Evolutionary conservation across 1,140 invertebrate genomes (phyloP), one percentile per base, ranked within the genome.

Genomic region (Panagrolaimus sp.): DNA sequence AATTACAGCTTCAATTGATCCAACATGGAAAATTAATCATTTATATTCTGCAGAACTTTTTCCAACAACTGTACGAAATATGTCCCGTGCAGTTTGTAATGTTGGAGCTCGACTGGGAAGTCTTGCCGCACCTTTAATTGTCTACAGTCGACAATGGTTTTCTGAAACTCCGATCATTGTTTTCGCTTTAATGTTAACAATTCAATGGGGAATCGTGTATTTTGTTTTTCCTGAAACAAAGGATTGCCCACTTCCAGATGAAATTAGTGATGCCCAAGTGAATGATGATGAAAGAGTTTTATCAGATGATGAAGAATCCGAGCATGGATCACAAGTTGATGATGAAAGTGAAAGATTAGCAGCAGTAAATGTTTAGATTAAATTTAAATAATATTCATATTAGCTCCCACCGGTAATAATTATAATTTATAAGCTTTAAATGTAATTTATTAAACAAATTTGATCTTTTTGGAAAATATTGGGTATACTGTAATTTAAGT

Each of bases 41-140:
- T 55, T 77, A 38, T 77, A 75, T 68, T 77, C 76, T 17, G 75
- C 74, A 14, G 77, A 78, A 66, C 55, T 77, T 26, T 77, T 77
- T 45, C 76, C 76, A 24, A 76, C 74, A 9, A 43, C 66, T n/a
- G 71, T 77, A 3, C 46, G 76, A 5, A 77, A 77, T 62, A 77
- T 77, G 76, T 68, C 77, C 6, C 48, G 76, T 17, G 74, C 62
- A 15, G 10, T 76, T 9, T 75, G 74, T 43, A 75, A 75, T 44
- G 75, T 77, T 14, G 48, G 64, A 0, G 55, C 75, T 9, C 65
- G 74, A 7, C 55, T 75, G 8, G 74, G 74, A 28, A 76, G 74
- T 48, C 24, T 75, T 44, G 43, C 58, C 5, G 74, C 46, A n/a
- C 74, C 74, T 21, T 74, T 52, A 45, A 63, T 75, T 15, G 48